These are phyloP conservation scores for Osedax fenrisi DNA, from an alignment of 2,888 invertebrate species.

Conservation along the genomic window DNA sequence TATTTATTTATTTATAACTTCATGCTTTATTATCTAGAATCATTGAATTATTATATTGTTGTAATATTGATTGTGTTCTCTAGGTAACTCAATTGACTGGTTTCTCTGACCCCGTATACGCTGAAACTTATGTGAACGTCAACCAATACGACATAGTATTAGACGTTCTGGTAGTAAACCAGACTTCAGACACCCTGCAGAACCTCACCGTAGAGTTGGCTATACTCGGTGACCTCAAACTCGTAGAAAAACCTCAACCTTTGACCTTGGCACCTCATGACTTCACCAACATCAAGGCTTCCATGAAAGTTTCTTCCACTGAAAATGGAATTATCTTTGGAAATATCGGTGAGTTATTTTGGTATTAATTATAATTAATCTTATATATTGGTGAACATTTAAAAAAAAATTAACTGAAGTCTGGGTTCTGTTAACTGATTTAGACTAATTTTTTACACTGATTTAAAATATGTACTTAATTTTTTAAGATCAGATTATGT, in stretches of 20 bases:
- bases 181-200: constrained; percentile 88
- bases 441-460: not conserved
- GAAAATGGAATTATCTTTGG: constrained; percentile 99
- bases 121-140: constrained; percentile 97
- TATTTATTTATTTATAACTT: too few relatives aligned
- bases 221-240: constrained; percentile 79
- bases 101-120: constrained; percentile 97
- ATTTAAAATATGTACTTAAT: too few relatives aligned
- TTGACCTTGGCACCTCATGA: constrained; percentile 90
- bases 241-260: constrained; percentile 91
- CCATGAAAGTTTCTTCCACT: constrained; percentile 89
- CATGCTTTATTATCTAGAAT: too few relatives aligned
- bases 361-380: too few relatives aligned
- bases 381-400: too few relatives aligned
- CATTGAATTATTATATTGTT: too few relatives aligned
- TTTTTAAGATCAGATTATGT: too few relatives aligned
- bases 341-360: constrained; percentile 65
- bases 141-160: constrained; percentile 80
- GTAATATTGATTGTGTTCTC: too few relatives aligned
- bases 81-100: constrained; percentile 84
- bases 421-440: too few relatives aligned
- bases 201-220: constrained; percentile 94
- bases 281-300: constrained; percentile 93
- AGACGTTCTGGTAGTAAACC: constrained; percentile 85
- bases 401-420: too few relatives aligned